Evolutionary conservation across 2,113 vertebrate genomes (phyloP).

Genomic region (Shinisaurus crocodilurus): DNA sequence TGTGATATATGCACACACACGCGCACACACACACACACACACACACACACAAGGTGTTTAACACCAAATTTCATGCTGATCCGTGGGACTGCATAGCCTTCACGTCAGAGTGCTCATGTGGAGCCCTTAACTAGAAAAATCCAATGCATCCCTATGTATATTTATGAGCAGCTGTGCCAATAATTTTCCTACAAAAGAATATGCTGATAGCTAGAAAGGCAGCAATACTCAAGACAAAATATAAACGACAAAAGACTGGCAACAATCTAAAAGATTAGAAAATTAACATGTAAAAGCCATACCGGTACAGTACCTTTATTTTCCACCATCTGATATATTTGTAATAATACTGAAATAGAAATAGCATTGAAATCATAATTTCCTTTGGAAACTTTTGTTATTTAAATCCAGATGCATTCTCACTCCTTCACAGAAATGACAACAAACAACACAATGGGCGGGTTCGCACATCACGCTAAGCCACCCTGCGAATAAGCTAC

Average conservation of each 20-base stretch:
- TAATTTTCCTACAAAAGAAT: background rate
- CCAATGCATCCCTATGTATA: background rate
- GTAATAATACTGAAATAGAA: constrained; percentile 7
- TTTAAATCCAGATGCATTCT: constrained; percentile 19
- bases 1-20: background rate
- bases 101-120: background rate
- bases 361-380: background rate
- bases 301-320: background rate
- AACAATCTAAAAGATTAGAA: constrained; percentile 12
- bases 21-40: background rate
- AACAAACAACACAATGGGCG: background rate
- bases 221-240: background rate
- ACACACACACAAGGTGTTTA: background rate
- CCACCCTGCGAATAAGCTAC: no score
- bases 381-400: background rate
- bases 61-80: background rate
- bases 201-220: background rate
- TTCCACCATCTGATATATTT: background rate
- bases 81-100: background rate
- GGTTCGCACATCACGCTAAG: no score
- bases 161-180: constrained; percentile 29
- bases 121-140: background rate
- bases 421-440: background rate
- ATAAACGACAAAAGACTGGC: background rate
- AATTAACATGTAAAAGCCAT: constrained; percentile 28